A percentile compares a stretch with the other conserved stretches of the same genome.
phyloP scores from a whole-genome alignment of 2,113 vertebrate genomes.

The Gopherus flavomarginatus region DNA sequence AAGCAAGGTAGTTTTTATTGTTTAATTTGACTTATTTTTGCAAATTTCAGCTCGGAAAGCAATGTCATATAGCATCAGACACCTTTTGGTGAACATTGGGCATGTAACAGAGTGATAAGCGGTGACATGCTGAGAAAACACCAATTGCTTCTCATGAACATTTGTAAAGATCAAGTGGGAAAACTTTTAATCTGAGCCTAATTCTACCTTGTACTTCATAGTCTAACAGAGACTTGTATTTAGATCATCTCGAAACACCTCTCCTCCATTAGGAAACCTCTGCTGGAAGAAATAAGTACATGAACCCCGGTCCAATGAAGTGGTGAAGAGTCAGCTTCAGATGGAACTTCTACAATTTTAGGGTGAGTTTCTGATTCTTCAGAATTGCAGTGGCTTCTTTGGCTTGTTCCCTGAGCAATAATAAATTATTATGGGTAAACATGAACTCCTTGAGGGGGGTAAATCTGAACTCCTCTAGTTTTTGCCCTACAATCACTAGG shows the following conservation, averaged over 20 bases:
- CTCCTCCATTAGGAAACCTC: too few relatives aligned
- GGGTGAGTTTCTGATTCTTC: too few relatives aligned
- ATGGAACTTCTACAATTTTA: too few relatives aligned
- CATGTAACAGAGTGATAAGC: slow-evolving; percentile 39
- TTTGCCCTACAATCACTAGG: neutral
- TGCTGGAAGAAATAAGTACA: too few relatives aligned
- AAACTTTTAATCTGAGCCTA: slow-evolving; percentile 2
- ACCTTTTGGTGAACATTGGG: neutral
- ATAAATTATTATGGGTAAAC: neutral
- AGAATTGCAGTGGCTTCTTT: neutral
- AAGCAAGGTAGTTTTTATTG: neutral
- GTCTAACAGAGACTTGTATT: neutral
- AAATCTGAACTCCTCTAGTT: neutral
- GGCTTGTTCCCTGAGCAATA: neutral
- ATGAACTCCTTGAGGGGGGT: neutral
- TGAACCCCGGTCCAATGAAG: too few relatives aligned
- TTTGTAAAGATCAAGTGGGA: slow-evolving; percentile 60
- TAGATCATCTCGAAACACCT: neutral
- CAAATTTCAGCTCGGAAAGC: slow-evolving; percentile 44
- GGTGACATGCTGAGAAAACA: slow-evolving; percentile 46
- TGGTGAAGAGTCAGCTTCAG: too few relatives aligned
- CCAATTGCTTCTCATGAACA: slow-evolving; percentile 28
- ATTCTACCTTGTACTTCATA: neutral
- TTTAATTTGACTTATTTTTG: slow-evolving; percentile 23
- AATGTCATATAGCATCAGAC: neutral